phyloP scores from a whole-genome alignment of 2,888 invertebrate genomes.

The Tetropium fuscum region DNA sequence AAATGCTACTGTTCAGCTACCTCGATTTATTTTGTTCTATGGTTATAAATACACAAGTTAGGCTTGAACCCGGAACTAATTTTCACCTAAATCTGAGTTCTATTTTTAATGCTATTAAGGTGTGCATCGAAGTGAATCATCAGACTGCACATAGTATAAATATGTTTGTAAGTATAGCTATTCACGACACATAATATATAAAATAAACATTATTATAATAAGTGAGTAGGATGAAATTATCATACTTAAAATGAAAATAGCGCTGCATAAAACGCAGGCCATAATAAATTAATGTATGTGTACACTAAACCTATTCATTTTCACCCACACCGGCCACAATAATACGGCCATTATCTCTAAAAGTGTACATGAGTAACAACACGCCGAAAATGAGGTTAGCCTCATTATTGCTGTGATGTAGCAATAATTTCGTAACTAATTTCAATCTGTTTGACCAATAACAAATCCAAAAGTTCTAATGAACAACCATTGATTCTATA shows the following conservation, averaged over 20 bases:
- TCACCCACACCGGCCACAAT: slow-evolving; percentile 38
- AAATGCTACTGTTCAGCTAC: too few relatives aligned
- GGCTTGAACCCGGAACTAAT: slow-evolving; percentile 2
- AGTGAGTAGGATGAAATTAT: slow-evolving; percentile 41
- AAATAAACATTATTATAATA: slow-evolving; percentile 41
- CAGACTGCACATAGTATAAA: slow-evolving; percentile 16
- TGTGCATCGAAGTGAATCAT: slow-evolving; percentile 6
- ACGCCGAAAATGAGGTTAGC: slow-evolving; percentile 12
- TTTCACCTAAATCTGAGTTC: neutral
- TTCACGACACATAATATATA: slow-evolving; percentile 31
- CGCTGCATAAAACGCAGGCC: slow-evolving; percentile 34
- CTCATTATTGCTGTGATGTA: neutral
- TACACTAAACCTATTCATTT: slow-evolving; percentile 41
- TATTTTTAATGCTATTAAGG: neutral
- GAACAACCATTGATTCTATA: too few relatives aligned
- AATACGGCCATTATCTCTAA: slow-evolving; percentile 36
- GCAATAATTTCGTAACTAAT: neutral
- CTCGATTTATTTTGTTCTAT: neutral
- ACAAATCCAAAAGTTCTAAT: too few relatives aligned
- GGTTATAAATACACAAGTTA: neutral
- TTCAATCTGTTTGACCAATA: too few relatives aligned
- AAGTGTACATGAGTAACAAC: slow-evolving; percentile 27
- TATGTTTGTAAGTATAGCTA: slow-evolving; percentile 34
- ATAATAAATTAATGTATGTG: slow-evolving; percentile 40
- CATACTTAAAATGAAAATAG: slow-evolving; percentile 40